Percentiles rank a stretch among this genome's conserved stretches.
phyloP scores from a whole-genome alignment of 2,888 invertebrate species.

The Mimumesa dahlbomi region DNA sequence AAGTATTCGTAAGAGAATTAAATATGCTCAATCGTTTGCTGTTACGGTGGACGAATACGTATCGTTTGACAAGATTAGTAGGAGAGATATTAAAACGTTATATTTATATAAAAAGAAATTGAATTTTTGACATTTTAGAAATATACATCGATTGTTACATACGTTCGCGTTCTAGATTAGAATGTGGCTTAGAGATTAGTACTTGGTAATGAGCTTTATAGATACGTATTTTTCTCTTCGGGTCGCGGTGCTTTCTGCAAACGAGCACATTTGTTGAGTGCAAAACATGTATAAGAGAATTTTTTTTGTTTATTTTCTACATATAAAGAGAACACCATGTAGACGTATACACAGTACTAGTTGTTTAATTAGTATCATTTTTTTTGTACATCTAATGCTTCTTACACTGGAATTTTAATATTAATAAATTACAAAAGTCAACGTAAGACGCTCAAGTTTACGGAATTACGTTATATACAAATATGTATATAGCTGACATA shows the following conservation, averaged over 20 bases:
- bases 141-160: not conserved
- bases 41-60: not conserved
- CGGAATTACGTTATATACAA: not conserved
- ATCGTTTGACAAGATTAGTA: slow-evolving; percentile 1
- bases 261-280: slow-evolving; percentile 34
- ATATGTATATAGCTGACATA: slow-evolving; percentile 1
- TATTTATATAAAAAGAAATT: slow-evolving; percentile 4
- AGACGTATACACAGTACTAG: slow-evolving; percentile 43
- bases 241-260: slow-evolving; percentile 8
- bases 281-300: slow-evolving; percentile 33
- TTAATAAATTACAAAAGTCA: slow-evolving; percentile 24
- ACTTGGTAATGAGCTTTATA: slow-evolving; percentile 23
- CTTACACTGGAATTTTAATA: slow-evolving; percentile 16
- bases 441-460: slow-evolving; percentile 8
- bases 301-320: slow-evolving; percentile 48
- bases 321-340: slow-evolving; percentile 37
- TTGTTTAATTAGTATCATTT: slow-evolving; percentile 25
- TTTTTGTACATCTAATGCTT: slow-evolving; percentile 40
- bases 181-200: slow-evolving; percentile 11
- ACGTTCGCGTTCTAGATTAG: not conserved
- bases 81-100: slow-evolving; percentile 8
- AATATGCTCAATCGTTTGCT: slow-evolving; percentile 30
- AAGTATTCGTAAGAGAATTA: slow-evolving; percentile 1
- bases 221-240: slow-evolving; percentile 17
- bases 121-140: slow-evolving; percentile 19